Base-by-base conservation (phyloP, 2,113 vertebrate genomes). In the Clupea harengus region DNA sequence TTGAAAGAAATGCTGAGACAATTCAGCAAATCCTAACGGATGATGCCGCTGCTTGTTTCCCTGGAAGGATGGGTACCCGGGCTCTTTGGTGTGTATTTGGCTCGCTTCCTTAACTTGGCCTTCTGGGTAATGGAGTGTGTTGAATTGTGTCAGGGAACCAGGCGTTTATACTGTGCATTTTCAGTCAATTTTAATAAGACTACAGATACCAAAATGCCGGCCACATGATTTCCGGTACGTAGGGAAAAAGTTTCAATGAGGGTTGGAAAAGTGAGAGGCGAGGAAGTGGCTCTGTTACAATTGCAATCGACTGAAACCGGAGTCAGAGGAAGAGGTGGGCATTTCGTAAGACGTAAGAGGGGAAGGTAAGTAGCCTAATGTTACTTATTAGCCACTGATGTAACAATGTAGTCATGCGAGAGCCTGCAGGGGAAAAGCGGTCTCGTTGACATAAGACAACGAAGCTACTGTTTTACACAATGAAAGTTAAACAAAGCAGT, bases 161-260 rank as follows among this genome's bases (percentile, higher is more conserved):
- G 6, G 5, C 7, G 57, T 45, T 3, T 20, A 39, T 1, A 44
- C 0, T 2, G 6, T n/a, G 4, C 80, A 87, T 84, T 6, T 87
- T 87, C 75, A 6, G 11, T 8, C 11, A 78, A 78, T 78, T 78
- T 28, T 78, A 17, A 39, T 72, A 85, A 88, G 92, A 95, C 95
- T 95, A 95, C 95, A 92, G 90, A 81, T 88, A 94, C 95, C 95
- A 87, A 88, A 87, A 92, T 92, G 90, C 91, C 17, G 47, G 83
- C 45, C 25, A 84, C 85, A 84, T 87, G 88, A 87, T 92, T 95
- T 95, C 94, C 94, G 94, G 94, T 92, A 87, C 87, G 87, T 75
- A 88, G 89, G 90, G 82, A 86, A 88, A 88, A 92, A 93, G 93
- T 93, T 94, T 93, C 92, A 93, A 93, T 88, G 88, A 88, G 91